These are phyloP conservation scores for Eulemur rubriventer DNA, from an alignment of 2,797 vertebrate genomes.

Conservation along the genomic window DNA sequence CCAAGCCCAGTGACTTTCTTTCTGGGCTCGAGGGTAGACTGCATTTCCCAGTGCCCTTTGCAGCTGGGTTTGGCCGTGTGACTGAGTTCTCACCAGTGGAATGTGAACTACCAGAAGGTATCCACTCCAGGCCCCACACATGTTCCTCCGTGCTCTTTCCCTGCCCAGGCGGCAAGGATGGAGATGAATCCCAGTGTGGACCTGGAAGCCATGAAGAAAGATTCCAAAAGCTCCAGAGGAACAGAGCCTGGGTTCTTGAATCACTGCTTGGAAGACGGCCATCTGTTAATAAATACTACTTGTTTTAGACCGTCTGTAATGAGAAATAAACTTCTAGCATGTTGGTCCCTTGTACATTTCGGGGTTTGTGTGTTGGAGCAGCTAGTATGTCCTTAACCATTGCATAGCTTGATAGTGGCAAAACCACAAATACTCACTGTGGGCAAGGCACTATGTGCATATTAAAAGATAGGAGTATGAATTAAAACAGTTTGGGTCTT, in stretches of 20 bases:
- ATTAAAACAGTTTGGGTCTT: not conserved
- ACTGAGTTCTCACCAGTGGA: not conserved
- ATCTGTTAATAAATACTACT: not conserved
- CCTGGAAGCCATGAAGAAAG: not conserved
- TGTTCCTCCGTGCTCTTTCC: not conserved
- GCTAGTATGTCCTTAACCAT: not conserved
- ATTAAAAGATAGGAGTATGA: not conserved
- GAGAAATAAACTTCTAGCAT: not conserved
- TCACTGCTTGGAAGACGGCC: not conserved
- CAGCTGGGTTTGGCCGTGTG: not conserved
- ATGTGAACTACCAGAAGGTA: not conserved
- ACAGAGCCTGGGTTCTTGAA: not conserved
- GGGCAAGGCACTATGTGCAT: not conserved
- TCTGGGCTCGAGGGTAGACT: too few relatives aligned
- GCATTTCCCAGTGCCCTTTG: not conserved
- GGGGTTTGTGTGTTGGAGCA: not conserved
- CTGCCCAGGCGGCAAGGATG: not conserved
- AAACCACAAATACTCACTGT: not conserved
- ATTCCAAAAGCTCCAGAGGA: not conserved
- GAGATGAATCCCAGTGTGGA: not conserved
- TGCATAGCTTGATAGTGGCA: not conserved
- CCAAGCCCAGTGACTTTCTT: not conserved
- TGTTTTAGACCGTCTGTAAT: not conserved
- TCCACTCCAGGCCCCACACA: not conserved
- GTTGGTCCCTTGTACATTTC: not conserved